These are phyloP conservation scores for Actinopyga echinites DNA, from an alignment of 53 echinoderm and acorn worm genomes.

Conservation along the genomic window DNA sequence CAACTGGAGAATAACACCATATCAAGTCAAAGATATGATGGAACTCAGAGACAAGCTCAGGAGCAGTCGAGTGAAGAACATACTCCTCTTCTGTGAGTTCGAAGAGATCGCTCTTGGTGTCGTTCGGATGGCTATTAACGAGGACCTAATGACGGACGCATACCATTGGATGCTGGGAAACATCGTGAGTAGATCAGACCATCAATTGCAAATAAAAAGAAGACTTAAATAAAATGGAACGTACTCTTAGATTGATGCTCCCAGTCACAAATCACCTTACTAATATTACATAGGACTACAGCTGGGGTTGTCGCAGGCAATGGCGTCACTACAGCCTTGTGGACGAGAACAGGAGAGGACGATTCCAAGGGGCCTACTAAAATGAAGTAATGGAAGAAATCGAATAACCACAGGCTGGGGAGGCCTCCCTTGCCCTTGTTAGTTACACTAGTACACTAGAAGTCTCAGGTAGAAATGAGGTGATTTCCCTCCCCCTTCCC, in stretches of 20 bases:
- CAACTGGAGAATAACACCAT: slow-evolving; percentile 69
- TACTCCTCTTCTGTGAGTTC: slow-evolving; percentile 79
- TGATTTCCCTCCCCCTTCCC: no score
- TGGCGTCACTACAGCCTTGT: no score
- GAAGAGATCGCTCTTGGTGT: slow-evolving; percentile 69
- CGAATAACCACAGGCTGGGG: no score
- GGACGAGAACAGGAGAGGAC: no score
- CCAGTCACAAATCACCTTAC: no score
- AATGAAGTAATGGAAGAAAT: no score
- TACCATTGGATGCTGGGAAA: slow-evolving; percentile 92
- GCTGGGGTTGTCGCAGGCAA: no score
- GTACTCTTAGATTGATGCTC: background rate
- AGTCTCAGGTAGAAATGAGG: no score
- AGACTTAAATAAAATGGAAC: background rate
- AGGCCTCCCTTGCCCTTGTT: no score
- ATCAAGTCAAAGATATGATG: slow-evolving; percentile 44
- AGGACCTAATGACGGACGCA: slow-evolving; percentile 73
- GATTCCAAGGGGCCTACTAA: no score
- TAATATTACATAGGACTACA: no score
- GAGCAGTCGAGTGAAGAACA: slow-evolving; percentile 66
- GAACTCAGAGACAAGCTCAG: slow-evolving; percentile 52
- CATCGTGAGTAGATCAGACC: slow-evolving; percentile 53
- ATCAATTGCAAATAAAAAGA: background rate
- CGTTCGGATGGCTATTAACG: slow-evolving; percentile 69
- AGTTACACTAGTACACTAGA: no score